Conservation (phyloP, 2,888 invertebrate species). For the Eupithecia insigniata region DNA sequence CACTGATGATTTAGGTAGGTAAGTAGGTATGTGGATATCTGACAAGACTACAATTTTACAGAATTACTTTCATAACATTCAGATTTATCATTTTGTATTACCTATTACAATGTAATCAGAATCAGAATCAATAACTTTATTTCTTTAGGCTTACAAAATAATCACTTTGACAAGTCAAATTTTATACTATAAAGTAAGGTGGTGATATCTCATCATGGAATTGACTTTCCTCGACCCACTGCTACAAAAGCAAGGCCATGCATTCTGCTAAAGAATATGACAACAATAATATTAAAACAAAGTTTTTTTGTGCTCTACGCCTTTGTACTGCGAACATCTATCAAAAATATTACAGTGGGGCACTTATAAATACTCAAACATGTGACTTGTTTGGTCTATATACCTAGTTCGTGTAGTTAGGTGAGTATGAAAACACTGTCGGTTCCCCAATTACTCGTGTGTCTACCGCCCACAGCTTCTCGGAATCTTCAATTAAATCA, state of each 20-base stretch:
- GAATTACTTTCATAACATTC: too few relatives aligned
- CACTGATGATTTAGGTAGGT: too few relatives aligned
- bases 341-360: neutral
- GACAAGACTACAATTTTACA: too few relatives aligned
- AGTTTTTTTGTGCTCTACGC: neutral
- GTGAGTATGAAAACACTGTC: constrained; percentile 21
- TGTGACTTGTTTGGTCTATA: neutral
- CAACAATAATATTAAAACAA: too few relatives aligned
- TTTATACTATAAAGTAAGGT: too few relatives aligned
- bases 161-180: too few relatives aligned
- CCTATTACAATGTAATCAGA: too few relatives aligned
- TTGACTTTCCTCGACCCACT: neutral
- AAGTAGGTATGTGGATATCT: too few relatives aligned
- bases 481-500: constrained; percentile 41
- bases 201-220: neutral
- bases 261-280: too few relatives aligned
- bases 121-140: too few relatives aligned
- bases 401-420: neutral
- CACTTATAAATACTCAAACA: neutral
- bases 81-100: too few relatives aligned
- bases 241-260: neutral
- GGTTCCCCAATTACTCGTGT: constrained; percentile 38
- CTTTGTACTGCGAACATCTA: neutral
- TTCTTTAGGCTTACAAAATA: too few relatives aligned
- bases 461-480: constrained; percentile 42